Conservation (phyloP, 2,797 vertebrate species). For the Sebastes variabilis region DNA sequence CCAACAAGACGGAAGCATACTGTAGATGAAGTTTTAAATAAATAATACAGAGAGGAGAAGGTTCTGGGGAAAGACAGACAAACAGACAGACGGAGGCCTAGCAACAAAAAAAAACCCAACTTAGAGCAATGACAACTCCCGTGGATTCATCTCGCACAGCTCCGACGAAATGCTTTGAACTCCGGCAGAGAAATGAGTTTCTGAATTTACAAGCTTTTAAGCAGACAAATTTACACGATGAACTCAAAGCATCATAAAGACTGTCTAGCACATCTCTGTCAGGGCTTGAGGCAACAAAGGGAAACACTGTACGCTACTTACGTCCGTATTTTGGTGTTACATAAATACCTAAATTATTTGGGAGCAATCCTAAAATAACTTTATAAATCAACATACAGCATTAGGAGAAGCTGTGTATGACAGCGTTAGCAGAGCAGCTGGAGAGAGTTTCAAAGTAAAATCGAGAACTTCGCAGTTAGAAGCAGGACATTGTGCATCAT, state of each 20-base stretch:
- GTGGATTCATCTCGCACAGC: conserved; percentile 43
- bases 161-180: conserved; percentile 50
- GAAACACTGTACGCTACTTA: conserved; percentile 16
- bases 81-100: background rate
- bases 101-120: background rate
- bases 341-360: conserved; percentile 55
- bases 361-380: conserved; percentile 38
- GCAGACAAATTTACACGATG: conserved; percentile 47
- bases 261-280: conserved; percentile 32
- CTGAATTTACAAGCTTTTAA: conserved; percentile 40
- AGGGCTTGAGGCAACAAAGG: conserved; percentile 45
- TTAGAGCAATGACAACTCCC: conserved; percentile 48
- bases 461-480: background rate
- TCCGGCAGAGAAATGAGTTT: conserved; percentile 38
- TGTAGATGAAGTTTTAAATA: background rate
- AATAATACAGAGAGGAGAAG: background rate
- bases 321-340: conserved; percentile 37
- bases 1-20: background rate
- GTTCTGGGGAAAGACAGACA: conserved; percentile 5
- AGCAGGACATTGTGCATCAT: background rate
- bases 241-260: conserved; percentile 42
- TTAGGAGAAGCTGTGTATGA: conserved; percentile 1
- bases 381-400: conserved; percentile 27
- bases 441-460: background rate
- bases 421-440: background rate